Evolutionary conservation across 1,140 invertebrate genomes (phyloP), one percentile per base, ranked within the genome.

Genomic region (Aphidius ervi): DNA sequence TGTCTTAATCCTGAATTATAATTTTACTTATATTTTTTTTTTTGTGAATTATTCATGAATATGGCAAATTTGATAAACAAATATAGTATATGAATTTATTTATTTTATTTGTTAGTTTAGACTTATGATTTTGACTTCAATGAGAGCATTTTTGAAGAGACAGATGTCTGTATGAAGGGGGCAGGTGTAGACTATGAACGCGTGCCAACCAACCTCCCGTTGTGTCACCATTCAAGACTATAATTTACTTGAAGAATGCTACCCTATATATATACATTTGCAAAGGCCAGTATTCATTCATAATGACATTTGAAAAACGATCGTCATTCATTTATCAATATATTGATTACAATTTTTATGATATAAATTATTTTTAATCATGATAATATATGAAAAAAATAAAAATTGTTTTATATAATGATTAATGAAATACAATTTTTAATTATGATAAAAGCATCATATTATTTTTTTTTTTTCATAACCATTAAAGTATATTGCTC

Each of bases 161-260:
- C 76, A 79, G 77, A 79, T 80, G 77, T 79, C 69, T 75, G 72
- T 68, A 43, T 31, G 23, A 10, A 59, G 68, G 71, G 70, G 76
- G 77, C 76, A 78, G 78, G 77, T 78, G 78, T 75, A 77, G 68
- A 65, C 64, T 66, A 71, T 63, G 49, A 72, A 69, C 76, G 77
- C 77, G 76, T 78, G 77, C 77, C 77, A 76, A 73, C 74, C 75
- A 79, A 79, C 76, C 77, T 76, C 78, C 77, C 68, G 72, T 69
- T 72, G 75, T 56, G 76, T 62, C 59, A 68, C 74, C 76, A 79
- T 80, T 80, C 76, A 78, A 80, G 76, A 79, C 78, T 79, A 79
- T 79, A 80, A 80, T 80, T 80, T 80, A 80, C 78, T 79, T 76
- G 75, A 79, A 80, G 78, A 80, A 80, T 80, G 70, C 74, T 71